Evolutionary conservation across 2,113 vertebrate species (phyloP).

Genomic region (Sula dactylatra): DNA sequence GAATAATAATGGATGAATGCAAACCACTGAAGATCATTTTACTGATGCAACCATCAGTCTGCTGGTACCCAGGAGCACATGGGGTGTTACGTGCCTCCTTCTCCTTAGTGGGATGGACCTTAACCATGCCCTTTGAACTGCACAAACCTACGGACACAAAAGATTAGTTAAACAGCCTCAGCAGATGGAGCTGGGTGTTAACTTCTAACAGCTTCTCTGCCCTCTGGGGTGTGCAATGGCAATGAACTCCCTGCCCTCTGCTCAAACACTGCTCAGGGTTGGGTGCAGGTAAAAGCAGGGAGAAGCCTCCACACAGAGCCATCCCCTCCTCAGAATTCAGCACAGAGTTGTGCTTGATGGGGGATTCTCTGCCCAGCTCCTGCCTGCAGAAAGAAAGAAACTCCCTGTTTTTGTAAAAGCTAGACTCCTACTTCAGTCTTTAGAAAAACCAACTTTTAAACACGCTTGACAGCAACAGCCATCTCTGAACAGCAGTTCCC

Average conservation of each 20-base stretch:
- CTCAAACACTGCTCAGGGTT: not conserved
- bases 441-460: not conserved
- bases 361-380: not conserved
- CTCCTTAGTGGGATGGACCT: not conserved
- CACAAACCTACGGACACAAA: not conserved
- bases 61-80: not conserved
- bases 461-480: not conserved
- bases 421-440: not conserved
- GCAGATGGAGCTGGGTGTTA: not conserved
- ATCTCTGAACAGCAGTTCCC: not conserved
- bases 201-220: not conserved
- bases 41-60: not conserved
- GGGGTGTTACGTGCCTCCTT: fast-evolving
- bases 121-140: not conserved
- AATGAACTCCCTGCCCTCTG: not conserved
- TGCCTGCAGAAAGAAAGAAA: not conserved
- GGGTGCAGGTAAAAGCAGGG: not conserved
- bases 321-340: not conserved
- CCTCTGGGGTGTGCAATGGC: not conserved
- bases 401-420: not conserved
- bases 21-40: not conserved
- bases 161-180: not conserved
- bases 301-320: not conserved
- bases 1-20: not conserved
- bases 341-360: not conserved